These are phyloP conservation scores for Tympanuchus pallidicinctus DNA, from an alignment of 2,113 vertebrate species.

Conservation along the genomic window DNA sequence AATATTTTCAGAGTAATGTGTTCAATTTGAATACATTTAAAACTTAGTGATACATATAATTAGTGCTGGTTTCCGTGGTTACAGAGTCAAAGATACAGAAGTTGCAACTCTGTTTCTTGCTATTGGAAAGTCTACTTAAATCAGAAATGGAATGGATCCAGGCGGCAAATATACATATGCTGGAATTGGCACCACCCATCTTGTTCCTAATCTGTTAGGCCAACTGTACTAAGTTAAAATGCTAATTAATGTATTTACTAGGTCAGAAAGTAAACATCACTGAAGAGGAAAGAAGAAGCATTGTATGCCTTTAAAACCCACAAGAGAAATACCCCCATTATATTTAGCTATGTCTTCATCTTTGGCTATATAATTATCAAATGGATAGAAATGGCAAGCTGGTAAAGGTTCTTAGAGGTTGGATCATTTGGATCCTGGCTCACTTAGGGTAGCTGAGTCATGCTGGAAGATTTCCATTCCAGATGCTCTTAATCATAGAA, in stretches of 20 bases:
- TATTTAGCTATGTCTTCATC: background rate
- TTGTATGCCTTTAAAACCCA: background rate
- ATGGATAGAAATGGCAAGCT: background rate
- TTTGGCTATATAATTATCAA: background rate
- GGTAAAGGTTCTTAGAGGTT: background rate
- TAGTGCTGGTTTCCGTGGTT: constrained; percentile 56
- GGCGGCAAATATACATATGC: constrained; percentile 40
- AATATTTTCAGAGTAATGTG: constrained; percentile 50
- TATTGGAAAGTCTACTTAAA: constrained; percentile 38
- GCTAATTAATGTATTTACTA: constrained; percentile 1
- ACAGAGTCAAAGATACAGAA: constrained; percentile 50
- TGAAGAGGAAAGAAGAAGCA: background rate
- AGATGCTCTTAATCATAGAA: too few relatives aligned
- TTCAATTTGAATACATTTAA: constrained; percentile 67
- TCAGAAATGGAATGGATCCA: constrained; percentile 57
- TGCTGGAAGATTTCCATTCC: background rate
- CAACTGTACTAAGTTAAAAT: background rate
- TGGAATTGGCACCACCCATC: background rate
- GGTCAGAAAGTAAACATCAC: background rate
- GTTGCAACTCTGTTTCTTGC: constrained; percentile 29
- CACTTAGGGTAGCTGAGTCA: background rate
- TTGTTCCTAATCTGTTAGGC: constrained; percentile 56
- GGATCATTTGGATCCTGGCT: background rate
- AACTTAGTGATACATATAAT: constrained; percentile 64
- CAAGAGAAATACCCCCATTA: background rate